Percentiles rank a stretch among this genome's conserved stretches.
Conservation (phyloP, 2,888 invertebrate genomes). For the Crepidodera aurea region DNA sequence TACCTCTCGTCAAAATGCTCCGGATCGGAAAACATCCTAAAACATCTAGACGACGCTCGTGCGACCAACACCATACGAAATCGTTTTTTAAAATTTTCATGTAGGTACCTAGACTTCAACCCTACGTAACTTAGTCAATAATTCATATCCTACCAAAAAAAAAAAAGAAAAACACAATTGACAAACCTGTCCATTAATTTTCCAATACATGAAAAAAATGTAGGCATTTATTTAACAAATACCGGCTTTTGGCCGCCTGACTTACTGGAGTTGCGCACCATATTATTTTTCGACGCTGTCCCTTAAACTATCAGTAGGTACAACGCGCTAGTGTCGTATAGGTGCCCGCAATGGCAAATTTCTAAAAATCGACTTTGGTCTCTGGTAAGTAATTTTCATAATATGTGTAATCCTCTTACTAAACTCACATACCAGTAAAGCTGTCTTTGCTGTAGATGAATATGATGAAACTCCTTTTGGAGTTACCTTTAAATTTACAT, state of each 20-base stretch:
- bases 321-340: constrained; percentile 62
- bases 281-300: constrained; percentile 57
- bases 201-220: constrained; percentile 37
- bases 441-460: background rate
- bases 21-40: too few species aligned
- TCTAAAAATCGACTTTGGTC: constrained; percentile 61
- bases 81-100: background rate
- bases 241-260: constrained; percentile 60
- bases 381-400: constrained; percentile 56
- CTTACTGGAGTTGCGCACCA: constrained; percentile 61
- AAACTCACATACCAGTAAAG: background rate
- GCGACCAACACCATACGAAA: background rate
- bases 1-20: too few species aligned
- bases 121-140: constrained; percentile 14
- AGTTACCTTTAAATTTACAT: background rate
- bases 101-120: constrained; percentile 2
- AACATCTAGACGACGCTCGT: too few species aligned
- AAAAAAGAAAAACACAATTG: constrained; percentile 15
- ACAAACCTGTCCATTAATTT: constrained; percentile 24
- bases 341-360: constrained; percentile 61
- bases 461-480: background rate
- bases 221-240: constrained; percentile 57
- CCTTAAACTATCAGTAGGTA: constrained; percentile 63
- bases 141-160: constrained; percentile 9
- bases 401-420: too few species aligned